Conservation (phyloP, 2,888 invertebrate species). For the Aricia artaxerxes region DNA sequence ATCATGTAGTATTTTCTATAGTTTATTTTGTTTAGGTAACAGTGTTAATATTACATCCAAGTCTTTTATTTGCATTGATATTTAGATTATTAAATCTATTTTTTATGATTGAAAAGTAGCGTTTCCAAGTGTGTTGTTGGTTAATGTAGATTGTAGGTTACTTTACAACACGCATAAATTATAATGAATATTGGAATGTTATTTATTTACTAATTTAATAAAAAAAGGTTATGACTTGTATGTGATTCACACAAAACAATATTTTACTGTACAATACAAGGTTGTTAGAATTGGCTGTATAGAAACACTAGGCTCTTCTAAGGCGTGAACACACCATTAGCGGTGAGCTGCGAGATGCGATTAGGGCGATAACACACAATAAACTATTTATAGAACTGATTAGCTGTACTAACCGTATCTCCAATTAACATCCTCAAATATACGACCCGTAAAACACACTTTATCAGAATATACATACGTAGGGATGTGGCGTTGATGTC, state of each 20-base stretch:
- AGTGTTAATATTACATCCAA: too few relatives aligned
- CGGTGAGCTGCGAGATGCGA: slow-evolving; percentile 32
- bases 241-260: not conserved
- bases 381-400: slow-evolving; percentile 47
- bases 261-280: not conserved
- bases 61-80: too few relatives aligned
- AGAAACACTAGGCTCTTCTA: not conserved
- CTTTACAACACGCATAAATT: too few relatives aligned
- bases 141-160: too few relatives aligned
- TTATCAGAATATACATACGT: slow-evolving; percentile 52
- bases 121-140: too few relatives aligned
- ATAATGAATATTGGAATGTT: too few relatives aligned
- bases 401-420: slow-evolving; percentile 45
- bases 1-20: too few relatives aligned
- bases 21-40: too few relatives aligned
- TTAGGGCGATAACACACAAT: slow-evolving; percentile 43
- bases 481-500: not conserved
- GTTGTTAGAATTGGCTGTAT: not conserved
- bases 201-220: too few relatives aligned
- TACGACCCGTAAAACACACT: slow-evolving; percentile 67
- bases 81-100: too few relatives aligned
- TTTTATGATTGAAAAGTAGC: too few relatives aligned
- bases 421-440: slow-evolving; percentile 64
- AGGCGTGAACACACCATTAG: slow-evolving; percentile 27
- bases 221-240: too few relatives aligned